Conservation (phyloP, 2,888 invertebrate species). For the Ectemnius continuus region DNA sequence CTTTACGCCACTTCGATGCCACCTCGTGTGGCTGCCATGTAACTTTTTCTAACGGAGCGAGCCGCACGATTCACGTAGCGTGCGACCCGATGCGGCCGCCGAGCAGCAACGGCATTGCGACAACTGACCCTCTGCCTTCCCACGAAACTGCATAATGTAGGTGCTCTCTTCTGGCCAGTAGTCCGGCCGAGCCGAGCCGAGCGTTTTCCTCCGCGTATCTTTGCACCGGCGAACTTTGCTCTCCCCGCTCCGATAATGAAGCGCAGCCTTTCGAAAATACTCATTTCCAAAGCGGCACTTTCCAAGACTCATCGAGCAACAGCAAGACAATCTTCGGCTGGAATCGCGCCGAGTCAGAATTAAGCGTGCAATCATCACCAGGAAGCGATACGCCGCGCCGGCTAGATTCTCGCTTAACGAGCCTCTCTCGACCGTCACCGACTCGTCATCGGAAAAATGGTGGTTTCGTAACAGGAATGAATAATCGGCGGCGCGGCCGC, state of each 20-base stretch:
- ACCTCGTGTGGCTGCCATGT: conserved; percentile 34
- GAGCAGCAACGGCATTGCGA: conserved; percentile 59
- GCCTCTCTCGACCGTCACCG: not conserved
- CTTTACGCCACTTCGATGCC: conserved; percentile 34
- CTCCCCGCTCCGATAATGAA: too few species aligned
- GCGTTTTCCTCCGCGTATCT: conserved; percentile 2
- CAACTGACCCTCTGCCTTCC: conserved; percentile 36
- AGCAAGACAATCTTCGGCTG: too few species aligned
- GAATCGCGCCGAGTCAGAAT: too few species aligned
- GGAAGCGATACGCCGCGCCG: not conserved
- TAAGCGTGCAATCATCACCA: not conserved
- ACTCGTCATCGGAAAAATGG: not conserved
- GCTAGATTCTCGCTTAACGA: not conserved
- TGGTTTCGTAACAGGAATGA: not conserved
- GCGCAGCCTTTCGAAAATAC: too few species aligned
- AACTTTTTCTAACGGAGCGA: not conserved
- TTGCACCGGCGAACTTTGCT: conserved; percentile 26
- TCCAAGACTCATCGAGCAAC: too few species aligned
- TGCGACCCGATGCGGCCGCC: conserved; percentile 33
- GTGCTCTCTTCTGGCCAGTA: too few species aligned
- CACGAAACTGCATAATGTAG: conserved; percentile 30
- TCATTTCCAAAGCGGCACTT: too few species aligned
- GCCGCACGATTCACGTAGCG: conserved; percentile 33
- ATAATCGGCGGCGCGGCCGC: too few species aligned
- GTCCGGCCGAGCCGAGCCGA: too few species aligned